Base-by-base conservation (phyloP, 2,888 invertebrate genomes). In the Itoplectis maculator region DNA sequence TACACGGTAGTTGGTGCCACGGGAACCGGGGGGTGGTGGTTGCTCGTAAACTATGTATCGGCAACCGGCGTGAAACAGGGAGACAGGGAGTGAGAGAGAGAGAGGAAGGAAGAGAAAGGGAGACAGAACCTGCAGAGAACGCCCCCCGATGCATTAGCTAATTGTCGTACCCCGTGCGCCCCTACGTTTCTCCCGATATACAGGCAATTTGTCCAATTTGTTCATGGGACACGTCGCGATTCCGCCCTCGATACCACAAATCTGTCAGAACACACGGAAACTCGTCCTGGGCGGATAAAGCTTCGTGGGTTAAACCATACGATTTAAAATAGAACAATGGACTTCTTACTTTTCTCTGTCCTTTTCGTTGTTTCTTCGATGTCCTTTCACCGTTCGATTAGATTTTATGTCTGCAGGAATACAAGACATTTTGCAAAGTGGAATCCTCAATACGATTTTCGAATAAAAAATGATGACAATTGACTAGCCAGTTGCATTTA, bases 91-190 rank as follows among this genome's bases (percentile, higher is more conserved):
- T 11, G 18, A 18, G 6, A 66, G 45, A 54, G 20, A 40, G 61
- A 49, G n/a, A 54, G n/a, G 54, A 37, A 40, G 68, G n/a, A 13
- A 40, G 23, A 18, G 18, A 18, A 8, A 66, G 45, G 45, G 20
- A 40, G 61, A 49, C 42, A 37, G 35, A 42, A 35, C 45, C 9
- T 2, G 37, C 63, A 61, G 72, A 72, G 69, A 70, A 69, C 78
- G 49, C 69, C 84, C 85, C 83, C 81, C 85, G 79, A 82, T 90
- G 88, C 91, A 91, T 92, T 91, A 91, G 90, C 91, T 91, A 91
- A 92, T 92, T 91, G 91, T 89, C 87, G 87, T 83, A 78, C 82
- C 86, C 86, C 9, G 40, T 23, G 29, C 63, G 56, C 42, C 74
- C 42, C 65, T 47, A 9, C 63, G 63, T 77, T 74, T 74, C 79